Conservation (phyloP, 2,113 vertebrate species). For the Actenoides hombroni region DNA sequence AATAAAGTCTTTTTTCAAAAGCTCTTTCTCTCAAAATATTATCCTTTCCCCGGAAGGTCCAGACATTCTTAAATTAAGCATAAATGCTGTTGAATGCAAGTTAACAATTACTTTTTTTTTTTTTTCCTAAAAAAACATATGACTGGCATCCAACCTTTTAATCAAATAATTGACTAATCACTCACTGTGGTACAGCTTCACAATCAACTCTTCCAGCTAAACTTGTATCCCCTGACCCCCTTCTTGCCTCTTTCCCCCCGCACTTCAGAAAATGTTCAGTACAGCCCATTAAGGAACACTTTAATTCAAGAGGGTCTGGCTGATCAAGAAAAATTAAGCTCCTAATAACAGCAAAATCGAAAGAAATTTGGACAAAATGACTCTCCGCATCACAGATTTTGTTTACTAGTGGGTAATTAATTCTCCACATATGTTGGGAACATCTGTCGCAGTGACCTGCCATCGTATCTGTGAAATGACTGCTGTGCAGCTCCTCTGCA, state of each 20-base stretch:
- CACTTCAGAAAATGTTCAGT: constrained; percentile 58
- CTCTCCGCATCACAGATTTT: constrained; percentile 94
- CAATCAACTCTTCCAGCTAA: constrained; percentile 76
- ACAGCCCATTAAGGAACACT: constrained; percentile 79
- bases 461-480: constrained; percentile 89
- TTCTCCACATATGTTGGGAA: constrained; percentile 99
- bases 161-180: constrained; percentile 90
- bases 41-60: constrained; percentile 32
- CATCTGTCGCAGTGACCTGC: constrained; percentile 99
- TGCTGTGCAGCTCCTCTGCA: constrained; percentile 88
- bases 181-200: constrained; percentile 74
- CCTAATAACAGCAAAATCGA: constrained; percentile 89
- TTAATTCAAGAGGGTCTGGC: constrained; percentile 80
- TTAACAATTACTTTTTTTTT: constrained; percentile 17
- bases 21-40: constrained; percentile 42
- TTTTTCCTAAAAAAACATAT: background rate
- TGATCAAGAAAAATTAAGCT: constrained; percentile 98
- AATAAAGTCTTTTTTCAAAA: constrained; percentile 49
- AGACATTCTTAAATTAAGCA: constrained; percentile 56
- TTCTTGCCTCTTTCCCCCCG: background rate
- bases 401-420: constrained; percentile 99
- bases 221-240: background rate
- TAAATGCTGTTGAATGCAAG: constrained; percentile 53
- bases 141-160: constrained; percentile 73
- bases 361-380: constrained; percentile 98